These are phyloP conservation scores for Thunnus albacares DNA, from an alignment of 2,797 vertebrate species.

Conservation along the genomic window DNA sequence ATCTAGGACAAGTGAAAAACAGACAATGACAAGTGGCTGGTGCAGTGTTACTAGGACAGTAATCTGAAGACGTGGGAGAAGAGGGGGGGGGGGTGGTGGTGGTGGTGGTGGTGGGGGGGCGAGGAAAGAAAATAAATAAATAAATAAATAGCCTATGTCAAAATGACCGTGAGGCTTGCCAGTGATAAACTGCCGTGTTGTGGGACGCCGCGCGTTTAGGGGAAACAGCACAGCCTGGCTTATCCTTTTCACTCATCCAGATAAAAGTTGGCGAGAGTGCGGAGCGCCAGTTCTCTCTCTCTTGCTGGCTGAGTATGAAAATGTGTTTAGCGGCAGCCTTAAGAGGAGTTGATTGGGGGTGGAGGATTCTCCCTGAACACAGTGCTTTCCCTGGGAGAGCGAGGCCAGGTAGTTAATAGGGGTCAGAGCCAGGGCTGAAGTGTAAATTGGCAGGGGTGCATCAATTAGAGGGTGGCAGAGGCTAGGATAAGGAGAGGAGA, in stretches of 20 bases:
- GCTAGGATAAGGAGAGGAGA: slow-evolving; percentile 86
- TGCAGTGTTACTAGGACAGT: slow-evolving; percentile 73
- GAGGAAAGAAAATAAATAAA: slow-evolving; percentile 36
- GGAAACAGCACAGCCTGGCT: slow-evolving; percentile 47
- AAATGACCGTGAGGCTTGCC: slow-evolving; percentile 67
- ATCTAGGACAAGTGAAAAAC: slow-evolving; percentile 81
- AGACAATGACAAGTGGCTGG: slow-evolving; percentile 82
- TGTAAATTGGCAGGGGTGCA: slow-evolving; percentile 90
- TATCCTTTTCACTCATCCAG: slow-evolving; percentile 68
- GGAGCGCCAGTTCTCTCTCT: slow-evolving; percentile 59
- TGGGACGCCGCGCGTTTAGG: slow-evolving; percentile 35
- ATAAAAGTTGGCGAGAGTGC: slow-evolving; percentile 73
- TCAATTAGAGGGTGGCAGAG: slow-evolving; percentile 89
- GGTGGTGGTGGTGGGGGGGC: slow-evolving; percentile 36
- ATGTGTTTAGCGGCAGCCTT: slow-evolving; percentile 82
- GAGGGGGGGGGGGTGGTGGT: too few species aligned
- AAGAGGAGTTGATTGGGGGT: slow-evolving; percentile 83
- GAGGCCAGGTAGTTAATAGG: slow-evolving; percentile 89
- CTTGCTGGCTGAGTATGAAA: slow-evolving; percentile 72
- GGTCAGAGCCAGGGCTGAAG: slow-evolving; percentile 88
- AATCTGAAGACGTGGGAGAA: slow-evolving; percentile 63
- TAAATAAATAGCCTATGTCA: slow-evolving; percentile 70
- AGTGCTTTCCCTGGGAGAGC: slow-evolving; percentile 85
- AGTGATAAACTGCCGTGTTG: slow-evolving; percentile 61
- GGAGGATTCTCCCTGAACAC: slow-evolving; percentile 84